Evolutionary conservation across 2,888 invertebrate species (phyloP).

Genomic region (Amphipyra berbera): DNA sequence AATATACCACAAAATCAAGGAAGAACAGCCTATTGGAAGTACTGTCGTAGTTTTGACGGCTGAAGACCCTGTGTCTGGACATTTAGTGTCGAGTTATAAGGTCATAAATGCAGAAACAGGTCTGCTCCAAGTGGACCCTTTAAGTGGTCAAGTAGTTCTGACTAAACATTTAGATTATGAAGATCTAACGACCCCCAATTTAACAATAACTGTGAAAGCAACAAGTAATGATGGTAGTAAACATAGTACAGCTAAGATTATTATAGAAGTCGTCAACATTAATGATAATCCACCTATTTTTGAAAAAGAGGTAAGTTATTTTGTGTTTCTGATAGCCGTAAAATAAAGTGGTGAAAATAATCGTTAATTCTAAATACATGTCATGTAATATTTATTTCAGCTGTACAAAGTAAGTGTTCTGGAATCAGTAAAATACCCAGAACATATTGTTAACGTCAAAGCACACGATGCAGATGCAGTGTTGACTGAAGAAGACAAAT

Average conservation of each 20-base stretch:
- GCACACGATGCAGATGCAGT: constrained; percentile 93
- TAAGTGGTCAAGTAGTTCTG: constrained; percentile 93
- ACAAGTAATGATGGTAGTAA: constrained; percentile 87
- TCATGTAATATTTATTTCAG: constrained; percentile 69
- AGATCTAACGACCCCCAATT: constrained; percentile 90
- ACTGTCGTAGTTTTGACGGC: constrained; percentile 92
- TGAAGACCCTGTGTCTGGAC: constrained; percentile 92
- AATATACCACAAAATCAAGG: constrained; percentile 92
- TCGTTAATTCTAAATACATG: too few relatives aligned
- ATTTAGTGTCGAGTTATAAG: constrained; percentile 90
- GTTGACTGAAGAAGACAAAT: constrained; percentile 87
- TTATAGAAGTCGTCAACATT: constrained; percentile 92
- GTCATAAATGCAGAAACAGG: constrained; percentile 89
- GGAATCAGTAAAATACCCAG: constrained; percentile 92
- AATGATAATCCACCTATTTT: constrained; percentile 95
- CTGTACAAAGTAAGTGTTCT: constrained; percentile 92
- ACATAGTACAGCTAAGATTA: constrained; percentile 92
- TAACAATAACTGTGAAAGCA: constrained; percentile 89
- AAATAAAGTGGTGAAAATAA: too few relatives aligned
- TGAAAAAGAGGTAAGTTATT: constrained; percentile 87
- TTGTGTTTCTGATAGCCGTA: too few relatives aligned
- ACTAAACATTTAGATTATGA: constrained; percentile 95
- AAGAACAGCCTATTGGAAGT: constrained; percentile 94
- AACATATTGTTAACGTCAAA: constrained; percentile 91
- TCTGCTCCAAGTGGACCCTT: constrained; percentile 90